These are phyloP conservation scores for Polypedilum vanderplanki DNA, from an alignment of 1,140 invertebrate genomes.

Conservation along the genomic window DNA sequence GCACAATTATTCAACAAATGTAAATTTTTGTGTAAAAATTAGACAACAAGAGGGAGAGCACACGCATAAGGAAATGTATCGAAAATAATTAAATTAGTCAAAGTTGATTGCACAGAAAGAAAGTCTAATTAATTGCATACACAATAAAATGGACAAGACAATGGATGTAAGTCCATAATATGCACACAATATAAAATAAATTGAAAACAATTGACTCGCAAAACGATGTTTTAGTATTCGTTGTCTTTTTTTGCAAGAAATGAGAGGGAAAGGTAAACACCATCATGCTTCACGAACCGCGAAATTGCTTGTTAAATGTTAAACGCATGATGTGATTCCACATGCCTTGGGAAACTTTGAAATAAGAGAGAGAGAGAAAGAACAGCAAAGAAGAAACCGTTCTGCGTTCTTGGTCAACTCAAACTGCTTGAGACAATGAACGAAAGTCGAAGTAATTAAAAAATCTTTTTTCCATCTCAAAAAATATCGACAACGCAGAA, in stretches of 20 bases:
- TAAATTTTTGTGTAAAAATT: no score
- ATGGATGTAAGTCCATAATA: background rate
- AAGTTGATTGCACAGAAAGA: background rate
- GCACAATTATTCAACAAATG: no score
- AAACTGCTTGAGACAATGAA: no score
- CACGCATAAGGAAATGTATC: no score
- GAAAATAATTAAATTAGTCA: constrained; percentile 11
- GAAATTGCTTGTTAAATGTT: constrained; percentile 26
- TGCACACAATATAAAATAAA: constrained; percentile 3
- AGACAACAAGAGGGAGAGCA: no score
- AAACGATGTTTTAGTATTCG: background rate
- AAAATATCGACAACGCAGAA: no score
- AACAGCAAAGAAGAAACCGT: background rate
- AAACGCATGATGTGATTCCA: background rate
- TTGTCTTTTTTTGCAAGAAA: background rate
- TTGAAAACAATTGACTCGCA: constrained; percentile 5
- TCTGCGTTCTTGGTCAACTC: no score
- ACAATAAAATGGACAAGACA: constrained; percentile 9
- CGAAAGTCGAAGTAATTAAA: no score
- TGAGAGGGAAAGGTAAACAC: constrained; percentile 22
- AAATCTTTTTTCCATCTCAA: no score
- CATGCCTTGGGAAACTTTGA: background rate
- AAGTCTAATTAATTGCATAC: constrained; percentile 13
- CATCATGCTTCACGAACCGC: constrained; percentile 6
- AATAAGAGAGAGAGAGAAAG: background rate